Base-by-base conservation (phyloP, 1,140 invertebrate species). In the Drosophila tropicalis region DNA sequence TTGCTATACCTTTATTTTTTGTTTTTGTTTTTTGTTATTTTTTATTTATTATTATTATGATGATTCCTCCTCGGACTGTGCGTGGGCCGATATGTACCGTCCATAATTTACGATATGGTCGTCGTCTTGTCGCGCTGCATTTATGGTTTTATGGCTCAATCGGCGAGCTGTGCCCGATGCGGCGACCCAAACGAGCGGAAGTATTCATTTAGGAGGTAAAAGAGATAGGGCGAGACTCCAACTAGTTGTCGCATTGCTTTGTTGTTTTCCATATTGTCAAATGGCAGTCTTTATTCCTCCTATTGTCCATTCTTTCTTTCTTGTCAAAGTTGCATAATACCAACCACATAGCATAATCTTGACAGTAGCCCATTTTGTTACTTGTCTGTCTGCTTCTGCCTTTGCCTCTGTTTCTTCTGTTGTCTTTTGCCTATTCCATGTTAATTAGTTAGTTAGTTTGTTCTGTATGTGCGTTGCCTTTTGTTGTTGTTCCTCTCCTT, bases 121-220 rank as follows among this genome's bases (percentile, higher is more conserved):
- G 79, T 76, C 73, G 76, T 86, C 84, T 86, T 87, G 83, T 86
- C 69, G 82, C 72, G 84, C 70, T 86, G 76, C 83, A 83, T 86
- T 86, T 86, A 89, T 86, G 84, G 79, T 70, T 89, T 89, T 86
- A 86, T 86, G 79, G 83, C 83, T 89, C 72, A 79, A 74, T 82
- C 44, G 44, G 44, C 17, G 17, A 22, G 44, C 44, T 51, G 12
- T 39, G 36, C 19, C 17, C 44, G 44, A 51, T 47, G 44, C 5
- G 40, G 75, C 83, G 82, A 70, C 79, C 72, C 44, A 40, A 32
- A 5, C 55, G 69, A 83, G 76, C 83, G 83, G 83, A 86, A 86
- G 84, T 89, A 72, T 76, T 86, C 79, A 71, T 87, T 86, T 87
- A 87, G 17, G 10, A 51, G 83, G 69, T 69, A 25, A 39, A 36